Percentiles rank a stretch among this genome's conserved stretches.
Conservation (phyloP, 2,113 vertebrate genomes). For the Odocoileus virginianus region DNA sequence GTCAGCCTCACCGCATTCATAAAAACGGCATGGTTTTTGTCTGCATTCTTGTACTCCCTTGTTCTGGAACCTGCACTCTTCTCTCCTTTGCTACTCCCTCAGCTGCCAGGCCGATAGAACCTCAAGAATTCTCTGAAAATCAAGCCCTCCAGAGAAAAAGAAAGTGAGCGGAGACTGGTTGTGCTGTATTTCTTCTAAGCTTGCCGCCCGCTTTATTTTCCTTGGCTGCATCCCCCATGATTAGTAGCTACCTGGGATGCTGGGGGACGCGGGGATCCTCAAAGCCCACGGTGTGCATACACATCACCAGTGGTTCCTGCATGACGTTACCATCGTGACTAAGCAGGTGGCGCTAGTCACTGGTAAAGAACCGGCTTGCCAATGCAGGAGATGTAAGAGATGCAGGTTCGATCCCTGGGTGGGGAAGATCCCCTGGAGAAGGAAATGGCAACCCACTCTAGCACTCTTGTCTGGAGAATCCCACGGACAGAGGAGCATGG, state of each 20-base stretch:
- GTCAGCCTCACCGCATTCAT: neutral
- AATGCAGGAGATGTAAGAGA: neutral
- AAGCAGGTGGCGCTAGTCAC: accelerated
- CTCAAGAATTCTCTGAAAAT: neutral
- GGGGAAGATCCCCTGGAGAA: neutral
- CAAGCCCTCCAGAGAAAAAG: neutral
- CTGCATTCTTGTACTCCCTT: neutral
- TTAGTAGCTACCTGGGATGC: neutral
- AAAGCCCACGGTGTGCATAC: neutral
- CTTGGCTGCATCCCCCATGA: neutral
- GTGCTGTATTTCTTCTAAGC: neutral
- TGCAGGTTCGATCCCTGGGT: neutral
- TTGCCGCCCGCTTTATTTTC: neutral
- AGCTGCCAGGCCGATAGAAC: neutral
- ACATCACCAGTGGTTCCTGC: neutral
- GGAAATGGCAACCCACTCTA: neutral
- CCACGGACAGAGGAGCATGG: neutral
- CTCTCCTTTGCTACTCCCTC: neutral
- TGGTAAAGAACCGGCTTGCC: neutral
- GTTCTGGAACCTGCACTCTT: neutral
- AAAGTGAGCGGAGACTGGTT: neutral
- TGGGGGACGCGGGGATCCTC: neutral
- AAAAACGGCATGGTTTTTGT: neutral
- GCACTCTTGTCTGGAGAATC: neutral
- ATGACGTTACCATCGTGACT: too few relatives aligned